Percentiles rank a stretch among this genome's conserved stretches.
Conservation (phyloP, 2,888 invertebrate genomes). For the Drosophila paramelanica region DNA sequence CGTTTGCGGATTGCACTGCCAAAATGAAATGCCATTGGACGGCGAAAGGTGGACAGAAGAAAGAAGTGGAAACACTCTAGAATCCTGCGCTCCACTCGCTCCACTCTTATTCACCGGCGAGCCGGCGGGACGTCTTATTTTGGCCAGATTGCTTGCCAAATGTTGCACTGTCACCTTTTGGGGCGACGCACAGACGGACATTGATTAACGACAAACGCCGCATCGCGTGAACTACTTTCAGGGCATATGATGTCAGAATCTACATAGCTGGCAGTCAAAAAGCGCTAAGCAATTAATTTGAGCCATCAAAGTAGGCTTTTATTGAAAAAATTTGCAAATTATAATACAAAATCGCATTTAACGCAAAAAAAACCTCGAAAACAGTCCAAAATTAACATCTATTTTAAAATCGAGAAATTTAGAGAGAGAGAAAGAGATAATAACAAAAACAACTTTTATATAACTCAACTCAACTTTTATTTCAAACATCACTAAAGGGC, state of each 20-base stretch:
- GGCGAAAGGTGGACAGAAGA: not conserved
- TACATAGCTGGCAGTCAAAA: slow-evolving; percentile 1
- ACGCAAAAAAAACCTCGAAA: too few relatives aligned
- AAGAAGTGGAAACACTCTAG: not conserved
- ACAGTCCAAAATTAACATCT: too few relatives aligned
- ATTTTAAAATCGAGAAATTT: too few relatives aligned
- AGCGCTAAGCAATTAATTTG: not conserved
- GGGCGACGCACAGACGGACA: slow-evolving; percentile 32
- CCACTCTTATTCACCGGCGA: not conserved
- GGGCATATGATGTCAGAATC: slow-evolving; percentile 24
- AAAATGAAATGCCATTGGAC: slow-evolving; percentile 36
- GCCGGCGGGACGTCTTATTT: slow-evolving; percentile 17
- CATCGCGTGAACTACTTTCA: slow-evolving; percentile 14
- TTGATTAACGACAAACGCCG: slow-evolving; percentile 49
- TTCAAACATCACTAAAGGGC: too few relatives aligned
- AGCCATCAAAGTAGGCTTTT: too few relatives aligned
- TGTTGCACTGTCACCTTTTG: slow-evolving; percentile 46
- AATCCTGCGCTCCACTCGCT: not conserved
- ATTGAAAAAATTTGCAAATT: too few relatives aligned
- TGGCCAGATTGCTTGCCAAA: slow-evolving; percentile 38
- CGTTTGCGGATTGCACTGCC: slow-evolving; percentile 49
- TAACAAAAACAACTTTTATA: too few relatives aligned
- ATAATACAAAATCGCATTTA: too few relatives aligned
- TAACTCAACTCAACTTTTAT: too few relatives aligned
- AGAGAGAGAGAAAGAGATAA: too few relatives aligned